Percentiles rank a stretch among this genome's conserved stretches.
Evolutionary conservation across 2,888 invertebrate genomes (phyloP).

Genomic region (Mesoligia furuncula): DNA sequence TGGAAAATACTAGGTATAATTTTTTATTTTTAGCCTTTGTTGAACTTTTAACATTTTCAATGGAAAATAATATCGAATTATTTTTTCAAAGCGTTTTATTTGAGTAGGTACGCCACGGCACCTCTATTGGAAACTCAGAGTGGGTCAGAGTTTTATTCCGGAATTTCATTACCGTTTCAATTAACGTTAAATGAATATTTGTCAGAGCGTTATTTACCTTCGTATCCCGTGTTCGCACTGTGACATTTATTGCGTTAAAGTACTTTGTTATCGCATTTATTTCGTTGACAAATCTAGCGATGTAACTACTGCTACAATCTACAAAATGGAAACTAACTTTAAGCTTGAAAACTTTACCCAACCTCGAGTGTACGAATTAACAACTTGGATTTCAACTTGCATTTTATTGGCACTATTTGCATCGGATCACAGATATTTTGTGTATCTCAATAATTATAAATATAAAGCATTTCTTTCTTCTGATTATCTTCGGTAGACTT

Average conservation of each 20-base stretch:
- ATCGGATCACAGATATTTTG: background rate
- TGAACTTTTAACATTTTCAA: conserved; percentile 1
- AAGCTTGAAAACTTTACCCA: conserved; percentile 15
- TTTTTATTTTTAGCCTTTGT: background rate
- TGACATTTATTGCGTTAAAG: background rate
- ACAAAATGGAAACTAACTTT: background rate
- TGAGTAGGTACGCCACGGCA: background rate
- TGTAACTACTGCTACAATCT: background rate
- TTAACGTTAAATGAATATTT: conserved; percentile 19
- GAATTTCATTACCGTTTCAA: conserved; percentile 23
- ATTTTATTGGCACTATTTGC: background rate
- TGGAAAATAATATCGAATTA: conserved; percentile 3
- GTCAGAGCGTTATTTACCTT: conserved; percentile 18
- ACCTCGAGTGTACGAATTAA: conserved; percentile 8
- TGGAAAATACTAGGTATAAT: background rate
- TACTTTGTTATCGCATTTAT: background rate
- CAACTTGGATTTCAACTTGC: conserved; percentile 5
- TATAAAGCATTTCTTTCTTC: background rate
- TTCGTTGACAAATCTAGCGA: background rate
- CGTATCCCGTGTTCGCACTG: background rate
- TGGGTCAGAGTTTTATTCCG: conserved; percentile 1
- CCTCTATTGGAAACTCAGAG: conserved; percentile 2
- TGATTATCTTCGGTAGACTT: background rate
- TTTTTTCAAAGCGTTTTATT: conserved; percentile 11
- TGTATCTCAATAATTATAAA: background rate